phyloP scores from a whole-genome alignment of 2,888 invertebrate genomes.

The Diachrysia chrysitis region DNA sequence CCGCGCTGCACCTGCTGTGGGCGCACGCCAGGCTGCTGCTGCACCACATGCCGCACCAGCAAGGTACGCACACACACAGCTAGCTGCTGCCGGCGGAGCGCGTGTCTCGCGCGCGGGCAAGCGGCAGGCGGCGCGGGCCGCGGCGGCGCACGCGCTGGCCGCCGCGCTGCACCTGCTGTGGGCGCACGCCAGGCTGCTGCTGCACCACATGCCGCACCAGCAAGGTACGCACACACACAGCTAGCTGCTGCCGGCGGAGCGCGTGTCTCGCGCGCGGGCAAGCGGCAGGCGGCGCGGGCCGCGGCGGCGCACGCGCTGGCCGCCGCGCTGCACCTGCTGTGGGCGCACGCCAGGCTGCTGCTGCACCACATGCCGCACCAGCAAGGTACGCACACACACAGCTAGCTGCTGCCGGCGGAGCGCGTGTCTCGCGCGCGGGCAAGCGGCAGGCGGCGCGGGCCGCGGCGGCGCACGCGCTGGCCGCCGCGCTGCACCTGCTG shows the following conservation, averaged over 20 bases:
- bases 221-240: too few species aligned
- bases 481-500: too few species aligned
- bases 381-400: slow-evolving; percentile 65
- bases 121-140: too few species aligned
- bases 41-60: slow-evolving; percentile 65
- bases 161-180: slow-evolving; percentile 93
- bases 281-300: slow-evolving; percentile 88
- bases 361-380: slow-evolving; percentile 78
- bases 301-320: slow-evolving; percentile 91
- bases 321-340: slow-evolving; percentile 92
- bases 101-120: too few species aligned
- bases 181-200: slow-evolving; percentile 93
- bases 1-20: slow-evolving; percentile 93
- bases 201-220: slow-evolving; percentile 72
- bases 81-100: too few species aligned
- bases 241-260: too few species aligned
- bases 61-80: slow-evolving; percentile 69
- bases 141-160: slow-evolving; percentile 91
- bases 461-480: too few species aligned
- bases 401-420: too few species aligned
- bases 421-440: too few species aligned
- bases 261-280: slow-evolving; percentile 59
- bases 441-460: slow-evolving; percentile 66
- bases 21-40: slow-evolving; percentile 93
- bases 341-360: slow-evolving; percentile 93